Conservation (phyloP, 2,797 vertebrate species). For the Brachymystax lenok region DNA sequence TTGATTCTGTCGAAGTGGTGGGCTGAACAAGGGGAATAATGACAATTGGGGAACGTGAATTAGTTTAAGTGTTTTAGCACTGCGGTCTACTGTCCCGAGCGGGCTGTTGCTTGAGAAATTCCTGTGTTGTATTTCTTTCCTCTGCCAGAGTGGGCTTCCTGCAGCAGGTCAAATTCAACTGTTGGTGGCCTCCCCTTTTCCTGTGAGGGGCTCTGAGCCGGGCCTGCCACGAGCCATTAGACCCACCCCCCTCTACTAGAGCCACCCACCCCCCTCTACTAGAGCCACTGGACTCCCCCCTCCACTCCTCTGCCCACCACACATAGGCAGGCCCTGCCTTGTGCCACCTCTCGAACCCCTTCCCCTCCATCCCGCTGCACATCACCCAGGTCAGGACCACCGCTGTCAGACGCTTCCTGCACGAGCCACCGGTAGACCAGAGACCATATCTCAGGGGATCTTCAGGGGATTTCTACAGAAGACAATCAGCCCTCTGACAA, state of each 20-base stretch:
- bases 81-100: conserved; percentile 64
- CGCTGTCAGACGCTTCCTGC: conserved; percentile 76
- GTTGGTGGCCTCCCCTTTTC: conserved; percentile 85
- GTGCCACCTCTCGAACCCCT: conserved; percentile 43
- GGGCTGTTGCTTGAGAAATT: conserved; percentile 70
- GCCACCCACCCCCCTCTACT: background rate
- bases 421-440: conserved; percentile 56
- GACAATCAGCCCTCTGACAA: conserved; percentile 34
- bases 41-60: conserved; percentile 64
- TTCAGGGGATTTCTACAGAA: conserved; percentile 52
- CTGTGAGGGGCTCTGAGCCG: conserved; percentile 83
- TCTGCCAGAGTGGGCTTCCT: conserved; percentile 88
- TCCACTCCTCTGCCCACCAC: background rate
- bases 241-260: conserved; percentile 12
- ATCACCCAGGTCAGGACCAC: conserved; percentile 72
- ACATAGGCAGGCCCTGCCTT: background rate
- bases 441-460: conserved; percentile 68
- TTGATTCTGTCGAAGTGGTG: conserved; percentile 55
- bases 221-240: conserved; percentile 80
- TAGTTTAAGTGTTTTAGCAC: conserved; percentile 69
- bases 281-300: conserved; percentile 13
- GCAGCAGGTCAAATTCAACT: conserved; percentile 80
- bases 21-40: conserved; percentile 63
- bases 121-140: conserved; percentile 92
- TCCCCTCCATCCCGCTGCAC: conserved; percentile 31